A percentile compares a stretch with the other conserved stretches of the same genome.
Conservation (phyloP, 2,888 invertebrate genomes). For the Macrosiphum euphorbiae region DNA sequence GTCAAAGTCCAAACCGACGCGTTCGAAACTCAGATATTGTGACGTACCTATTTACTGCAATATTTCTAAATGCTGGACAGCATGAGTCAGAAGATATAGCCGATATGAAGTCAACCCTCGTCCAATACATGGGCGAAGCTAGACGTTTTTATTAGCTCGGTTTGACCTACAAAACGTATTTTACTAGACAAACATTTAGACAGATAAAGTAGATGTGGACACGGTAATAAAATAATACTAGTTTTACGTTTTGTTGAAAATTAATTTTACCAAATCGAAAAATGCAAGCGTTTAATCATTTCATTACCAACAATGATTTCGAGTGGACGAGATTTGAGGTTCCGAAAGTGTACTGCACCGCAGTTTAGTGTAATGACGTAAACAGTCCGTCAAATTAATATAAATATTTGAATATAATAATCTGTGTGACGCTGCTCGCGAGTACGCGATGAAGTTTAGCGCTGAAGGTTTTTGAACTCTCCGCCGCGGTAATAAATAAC, state of each 20-base stretch:
- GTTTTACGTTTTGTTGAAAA: background rate
- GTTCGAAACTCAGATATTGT: background rate
- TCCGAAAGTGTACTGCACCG: background rate
- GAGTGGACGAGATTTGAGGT: background rate
- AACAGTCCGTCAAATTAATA: background rate
- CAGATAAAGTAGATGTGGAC: background rate
- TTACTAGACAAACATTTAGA: background rate
- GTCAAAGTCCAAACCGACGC: background rate
- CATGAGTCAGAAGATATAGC: background rate
- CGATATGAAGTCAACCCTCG: background rate
- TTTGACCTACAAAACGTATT: background rate
- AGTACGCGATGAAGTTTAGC: background rate
- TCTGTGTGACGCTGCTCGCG: background rate
- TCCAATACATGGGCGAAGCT: background rate
- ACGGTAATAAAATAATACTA: background rate
- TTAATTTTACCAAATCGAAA: background rate
- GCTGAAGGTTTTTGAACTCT: background rate
- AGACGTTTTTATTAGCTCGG: background rate
- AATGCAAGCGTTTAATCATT: background rate
- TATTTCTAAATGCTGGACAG: background rate
- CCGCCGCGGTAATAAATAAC: background rate
- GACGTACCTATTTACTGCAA: background rate
- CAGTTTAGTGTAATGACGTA: background rate
- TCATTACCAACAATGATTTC: background rate
- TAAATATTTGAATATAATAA: background rate